These are phyloP conservation scores for Erannis defoliaria DNA, from an alignment of 2,888 invertebrate genomes.

Conservation along the genomic window DNA sequence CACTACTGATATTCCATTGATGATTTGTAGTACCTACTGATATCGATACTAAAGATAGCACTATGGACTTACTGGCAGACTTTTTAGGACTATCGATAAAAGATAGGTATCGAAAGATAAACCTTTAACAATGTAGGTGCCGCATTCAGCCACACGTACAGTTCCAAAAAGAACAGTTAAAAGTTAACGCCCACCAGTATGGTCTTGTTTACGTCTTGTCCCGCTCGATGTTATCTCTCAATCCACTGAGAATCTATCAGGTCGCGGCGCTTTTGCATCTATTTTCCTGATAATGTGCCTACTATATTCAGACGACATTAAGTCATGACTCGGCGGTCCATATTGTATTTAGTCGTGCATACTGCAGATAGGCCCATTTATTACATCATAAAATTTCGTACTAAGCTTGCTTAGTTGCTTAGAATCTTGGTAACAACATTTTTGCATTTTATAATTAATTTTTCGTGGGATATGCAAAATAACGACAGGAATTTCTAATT, in stretches of 20 bases:
- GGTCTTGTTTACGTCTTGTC: conserved; percentile 33
- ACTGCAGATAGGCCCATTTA: conserved; percentile 15
- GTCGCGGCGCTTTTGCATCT: conserved; percentile 38
- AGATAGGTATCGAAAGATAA: too few species aligned
- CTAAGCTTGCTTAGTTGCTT: conserved; percentile 2
- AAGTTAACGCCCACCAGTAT: conserved; percentile 22
- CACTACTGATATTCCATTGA: too few species aligned
- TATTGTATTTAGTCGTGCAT: conserved; percentile 13
- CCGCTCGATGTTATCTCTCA: conserved; percentile 19
- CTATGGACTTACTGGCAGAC: too few species aligned
- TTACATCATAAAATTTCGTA: conserved; percentile 15
- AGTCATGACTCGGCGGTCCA: conserved; percentile 20
- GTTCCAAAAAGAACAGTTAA: conserved; percentile 19
- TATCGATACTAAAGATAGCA: too few species aligned
- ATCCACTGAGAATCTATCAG: conserved; percentile 34
- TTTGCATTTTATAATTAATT: conserved; percentile 32
- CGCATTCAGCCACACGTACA: too few species aligned
- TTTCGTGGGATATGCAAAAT: conserved; percentile 30
- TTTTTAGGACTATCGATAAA: too few species aligned
- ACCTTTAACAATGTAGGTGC: too few species aligned
- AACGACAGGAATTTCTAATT: conserved; percentile 30
- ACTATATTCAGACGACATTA: conserved; percentile 18
- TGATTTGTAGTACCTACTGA: too few species aligned
- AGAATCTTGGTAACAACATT: conserved; percentile 18
- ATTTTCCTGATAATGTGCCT: conserved; percentile 21